Conservation (phyloP, 2,797 vertebrate genomes). For the Pygocentrus nattereri region DNA sequence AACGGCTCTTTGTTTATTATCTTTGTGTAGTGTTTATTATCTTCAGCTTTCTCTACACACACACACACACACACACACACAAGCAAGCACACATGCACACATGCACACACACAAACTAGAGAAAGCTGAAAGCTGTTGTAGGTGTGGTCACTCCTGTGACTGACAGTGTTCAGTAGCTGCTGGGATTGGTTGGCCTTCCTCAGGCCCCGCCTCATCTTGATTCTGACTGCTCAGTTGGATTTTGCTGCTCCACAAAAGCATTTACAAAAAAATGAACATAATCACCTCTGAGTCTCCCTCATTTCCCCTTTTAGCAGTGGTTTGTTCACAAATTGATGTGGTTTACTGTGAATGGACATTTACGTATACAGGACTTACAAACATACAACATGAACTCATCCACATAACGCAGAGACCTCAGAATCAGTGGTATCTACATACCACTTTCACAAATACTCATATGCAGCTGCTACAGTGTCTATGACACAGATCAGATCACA, state of each 20-base stretch:
- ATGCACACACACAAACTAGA: constrained; percentile 18
- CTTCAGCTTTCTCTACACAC: constrained; percentile 41
- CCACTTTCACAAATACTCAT: constrained; percentile 28
- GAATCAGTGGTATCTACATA: constrained; percentile 19
- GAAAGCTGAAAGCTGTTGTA: constrained; percentile 60
- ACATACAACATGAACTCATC: not conserved
- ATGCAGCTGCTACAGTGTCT: constrained; percentile 49
- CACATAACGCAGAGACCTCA: constrained; percentile 33
- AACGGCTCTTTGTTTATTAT: constrained; percentile 52
- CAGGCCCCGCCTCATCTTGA: constrained; percentile 51
- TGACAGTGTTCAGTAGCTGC: constrained; percentile 65
- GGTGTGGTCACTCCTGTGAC: constrained; percentile 63
- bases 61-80: constrained; percentile 18
- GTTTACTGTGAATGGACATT: not conserved
- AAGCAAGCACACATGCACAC: constrained; percentile 15
- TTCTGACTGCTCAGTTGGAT: constrained; percentile 63
- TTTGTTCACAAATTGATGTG: constrained; percentile 5
- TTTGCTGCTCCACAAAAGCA: constrained; percentile 62
- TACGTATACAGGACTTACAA: not conserved
- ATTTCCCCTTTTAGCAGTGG: constrained; percentile 41
- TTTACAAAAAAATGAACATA: constrained; percentile 42
- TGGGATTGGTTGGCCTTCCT: constrained; percentile 61
- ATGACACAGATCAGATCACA: constrained; percentile 49
- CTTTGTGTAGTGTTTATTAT: constrained; percentile 53
- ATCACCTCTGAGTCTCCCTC: constrained; percentile 51